phyloP scores from a whole-genome alignment of 92 coral and sea anemone species.

The Hydrozoanthus gracilis region DNA sequence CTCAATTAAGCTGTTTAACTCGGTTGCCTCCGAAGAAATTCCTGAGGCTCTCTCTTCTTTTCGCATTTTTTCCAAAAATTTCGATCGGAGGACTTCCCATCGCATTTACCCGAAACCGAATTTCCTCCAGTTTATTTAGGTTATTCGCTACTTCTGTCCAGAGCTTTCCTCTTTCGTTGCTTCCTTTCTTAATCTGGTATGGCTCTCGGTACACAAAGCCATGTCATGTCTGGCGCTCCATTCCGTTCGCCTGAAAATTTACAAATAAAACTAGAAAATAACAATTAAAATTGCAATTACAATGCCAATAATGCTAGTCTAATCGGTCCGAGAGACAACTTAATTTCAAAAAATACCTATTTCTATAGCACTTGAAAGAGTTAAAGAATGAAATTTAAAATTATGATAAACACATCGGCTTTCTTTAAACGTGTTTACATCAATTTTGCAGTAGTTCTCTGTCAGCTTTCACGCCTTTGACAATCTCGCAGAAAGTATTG shows the following conservation, averaged over 20 bases:
- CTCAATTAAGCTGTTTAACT: neutral
- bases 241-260: conserved; percentile 7
- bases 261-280: neutral
- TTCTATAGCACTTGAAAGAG: neutral
- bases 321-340: neutral
- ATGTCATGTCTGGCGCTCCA: neutral
- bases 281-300: conserved; percentile 17
- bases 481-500: neutral
- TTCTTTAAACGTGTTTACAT: conserved; percentile 5
- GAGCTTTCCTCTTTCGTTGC: too few species aligned
- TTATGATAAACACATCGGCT: neutral
- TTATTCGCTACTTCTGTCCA: neutral
- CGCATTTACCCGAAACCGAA: neutral
- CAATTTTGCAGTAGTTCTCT: conserved; percentile 6
- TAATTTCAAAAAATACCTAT: neutral
- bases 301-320: neutral
- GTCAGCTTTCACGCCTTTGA: conserved; percentile 5
- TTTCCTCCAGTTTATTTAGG: neutral
- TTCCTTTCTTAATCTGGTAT: too few species aligned
- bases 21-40: conserved; percentile 1
- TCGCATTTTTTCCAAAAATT: neutral
- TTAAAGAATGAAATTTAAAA: neutral
- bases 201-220: neutral
- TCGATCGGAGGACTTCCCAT: neutral
- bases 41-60: neutral